Conservation (phyloP, 2,797 vertebrate genomes). For the Crenuchus spilurus region DNA sequence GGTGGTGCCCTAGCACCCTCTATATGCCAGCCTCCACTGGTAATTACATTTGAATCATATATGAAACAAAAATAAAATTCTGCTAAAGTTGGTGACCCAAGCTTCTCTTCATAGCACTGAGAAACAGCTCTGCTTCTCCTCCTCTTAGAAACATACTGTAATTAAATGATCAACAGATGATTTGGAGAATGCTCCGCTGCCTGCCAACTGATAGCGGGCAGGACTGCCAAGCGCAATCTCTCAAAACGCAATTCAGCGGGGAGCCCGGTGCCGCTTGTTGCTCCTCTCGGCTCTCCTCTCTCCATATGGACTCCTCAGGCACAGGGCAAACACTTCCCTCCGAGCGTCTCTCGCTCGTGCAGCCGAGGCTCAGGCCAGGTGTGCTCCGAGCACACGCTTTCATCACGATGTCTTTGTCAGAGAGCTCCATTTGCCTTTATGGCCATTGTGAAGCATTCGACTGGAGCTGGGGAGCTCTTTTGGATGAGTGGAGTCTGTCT, state of each 20-base stretch:
- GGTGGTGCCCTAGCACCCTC: too few relatives aligned
- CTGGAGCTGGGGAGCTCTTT: not conserved
- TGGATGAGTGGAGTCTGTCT: constrained; percentile 1
- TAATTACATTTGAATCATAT: not conserved
- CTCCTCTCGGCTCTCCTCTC: constrained; percentile 51
- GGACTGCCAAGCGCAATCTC: constrained; percentile 62
- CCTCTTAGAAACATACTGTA: constrained; percentile 63
- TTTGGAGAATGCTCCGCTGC: constrained; percentile 54
- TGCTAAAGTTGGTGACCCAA: too few relatives aligned
- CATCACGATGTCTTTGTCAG: constrained; percentile 37
- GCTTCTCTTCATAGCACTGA: not conserved
- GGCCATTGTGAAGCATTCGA: not conserved
- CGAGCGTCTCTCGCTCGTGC: constrained; percentile 20
- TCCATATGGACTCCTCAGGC: constrained; percentile 53
- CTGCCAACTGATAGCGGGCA: constrained; percentile 63
- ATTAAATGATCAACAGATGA: constrained; percentile 72
- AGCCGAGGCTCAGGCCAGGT: constrained; percentile 45
- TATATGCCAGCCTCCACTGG: too few relatives aligned
- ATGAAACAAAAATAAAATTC: too few relatives aligned
- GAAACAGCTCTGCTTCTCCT: constrained; percentile 30
- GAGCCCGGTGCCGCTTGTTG: constrained; percentile 53
- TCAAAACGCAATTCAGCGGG: constrained; percentile 59
- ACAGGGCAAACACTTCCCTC: constrained; percentile 46
- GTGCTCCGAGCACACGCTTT: constrained; percentile 24
- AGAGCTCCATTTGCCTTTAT: not conserved